Evolutionary conservation across 2,888 invertebrate species (phyloP).

Genomic region (Ecliptopera silaceata): DNA sequence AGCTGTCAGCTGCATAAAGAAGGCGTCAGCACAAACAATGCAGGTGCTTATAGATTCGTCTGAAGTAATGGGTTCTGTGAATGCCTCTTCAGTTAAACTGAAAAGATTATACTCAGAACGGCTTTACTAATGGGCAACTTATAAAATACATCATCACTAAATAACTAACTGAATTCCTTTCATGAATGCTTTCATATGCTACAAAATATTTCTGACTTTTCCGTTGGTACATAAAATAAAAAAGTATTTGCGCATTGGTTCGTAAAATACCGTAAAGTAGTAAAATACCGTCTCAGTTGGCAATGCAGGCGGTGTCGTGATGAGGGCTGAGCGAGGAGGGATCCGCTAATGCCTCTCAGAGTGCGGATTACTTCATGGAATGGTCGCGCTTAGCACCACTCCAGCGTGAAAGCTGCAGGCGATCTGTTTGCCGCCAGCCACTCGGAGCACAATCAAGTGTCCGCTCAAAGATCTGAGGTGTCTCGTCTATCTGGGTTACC

Average conservation of each 20-base stretch:
- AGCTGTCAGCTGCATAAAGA: conserved; percentile 39
- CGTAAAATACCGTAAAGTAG: not conserved
- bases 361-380: conserved; percentile 73
- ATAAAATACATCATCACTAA: not conserved
- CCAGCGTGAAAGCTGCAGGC: conserved; percentile 65
- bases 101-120: conserved; percentile 59
- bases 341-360: conserved; percentile 65
- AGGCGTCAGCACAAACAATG: conserved; percentile 50
- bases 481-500: conserved; percentile 23
- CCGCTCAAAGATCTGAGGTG: conserved; percentile 44
- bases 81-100: conserved; percentile 53
- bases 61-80: conserved; percentile 37
- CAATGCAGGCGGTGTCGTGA: conserved; percentile 46
- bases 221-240: too few species aligned
- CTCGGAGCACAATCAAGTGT: conserved; percentile 58
- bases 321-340: conserved; percentile 39
- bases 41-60: conserved; percentile 51
- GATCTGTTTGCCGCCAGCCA: conserved; percentile 64
- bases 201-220: too few species aligned
- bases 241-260: too few species aligned
- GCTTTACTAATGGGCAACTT: conserved; percentile 48
- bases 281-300: conserved; percentile 57
- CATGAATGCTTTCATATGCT: too few species aligned
- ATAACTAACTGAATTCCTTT: too few species aligned
- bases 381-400: conserved; percentile 68